Evolutionary conservation across 1,140 invertebrate genomes (phyloP), one percentile per base, ranked within the genome.

Genomic region (Linepithema humile): DNA sequence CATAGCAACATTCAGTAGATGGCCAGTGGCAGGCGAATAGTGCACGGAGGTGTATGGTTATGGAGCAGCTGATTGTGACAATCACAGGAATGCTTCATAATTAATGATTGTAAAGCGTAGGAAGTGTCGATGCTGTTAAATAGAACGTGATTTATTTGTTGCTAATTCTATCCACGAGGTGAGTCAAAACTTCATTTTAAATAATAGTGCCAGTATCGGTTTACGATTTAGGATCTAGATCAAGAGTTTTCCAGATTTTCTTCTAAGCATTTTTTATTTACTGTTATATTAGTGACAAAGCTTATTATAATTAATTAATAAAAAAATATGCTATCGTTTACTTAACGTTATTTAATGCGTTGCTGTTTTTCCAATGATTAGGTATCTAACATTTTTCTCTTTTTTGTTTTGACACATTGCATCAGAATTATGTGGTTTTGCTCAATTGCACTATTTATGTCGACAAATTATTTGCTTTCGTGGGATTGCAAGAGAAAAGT

Each of bases 351-450:
- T 50, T 70, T 48, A 10, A 20, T 70, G 15, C 1, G 15, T 32
- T 9, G 17, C 43, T n/a, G 35, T n/a, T n/a, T n/a, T n/a, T n/a
- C n/a, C n/a, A n/a, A 72, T 17, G 32, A 40, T 57, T 73, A 48
- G n/a, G n/a, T n/a, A n/a, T 48, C 53, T 82, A 35, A 57, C 10
- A 40, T 82, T 26, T 59, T 59, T 59, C n/a, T 59, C 23, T 12
- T 6, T 60, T 45, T 43, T 9, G 2, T 70, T 32, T n/a, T 35
- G 12, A 7, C 3, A n/a, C 29, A 17, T 29, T 53, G 29, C 45
- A 20, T 72, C 32, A 53, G 20, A 1, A 59, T 43, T 32, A 3
- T 6, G 32, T 5, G 12, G 23, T 9, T 43, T 45, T 4, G 5
- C 3, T 75, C n/a, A 26, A 1, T 62, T 9, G 12, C 10, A 15